Percentiles rank a stretch among this genome's conserved stretches.
Conservation (phyloP, 2,888 invertebrate species). For the Therioaphis trifolii region DNA sequence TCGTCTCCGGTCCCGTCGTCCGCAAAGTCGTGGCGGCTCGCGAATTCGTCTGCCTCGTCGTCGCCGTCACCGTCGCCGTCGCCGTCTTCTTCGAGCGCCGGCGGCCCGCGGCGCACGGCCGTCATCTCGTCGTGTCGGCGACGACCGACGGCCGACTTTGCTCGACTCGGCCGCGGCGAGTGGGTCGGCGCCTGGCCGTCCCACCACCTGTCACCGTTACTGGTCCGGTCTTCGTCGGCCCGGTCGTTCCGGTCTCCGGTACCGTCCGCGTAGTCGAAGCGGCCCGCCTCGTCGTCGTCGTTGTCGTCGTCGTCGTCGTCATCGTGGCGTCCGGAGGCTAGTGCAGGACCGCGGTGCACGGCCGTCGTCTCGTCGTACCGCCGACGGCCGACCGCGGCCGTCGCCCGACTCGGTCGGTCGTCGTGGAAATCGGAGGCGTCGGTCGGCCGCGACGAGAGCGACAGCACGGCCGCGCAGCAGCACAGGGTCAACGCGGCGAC, state of each 20-base stretch:
- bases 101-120: background rate
- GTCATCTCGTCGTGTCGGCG: constrained; percentile 1
- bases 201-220: too few species aligned
- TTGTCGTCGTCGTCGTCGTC: too few species aligned
- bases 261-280: background rate
- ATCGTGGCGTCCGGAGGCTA: too few species aligned
- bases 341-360: too few species aligned
- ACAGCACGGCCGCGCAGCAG: background rate
- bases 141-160: background rate
- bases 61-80: background rate
- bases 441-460: background rate
- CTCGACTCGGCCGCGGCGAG: background rate
- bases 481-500: background rate
- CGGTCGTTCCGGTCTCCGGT: background rate
- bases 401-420: constrained; percentile 5
- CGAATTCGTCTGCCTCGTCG: background rate
- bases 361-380: background rate
- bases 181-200: background rate
- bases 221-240: background rate
- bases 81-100: background rate
- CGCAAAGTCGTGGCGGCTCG: background rate
- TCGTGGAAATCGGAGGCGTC: too few species aligned
- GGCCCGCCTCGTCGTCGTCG: too few species aligned
- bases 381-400: background rate
- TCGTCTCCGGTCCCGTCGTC: background rate